Percentiles rank a stretch among this genome's conserved stretches.
Conservation (phyloP, 23 tunicate genomes). For the Ciona savignyi region DNA sequence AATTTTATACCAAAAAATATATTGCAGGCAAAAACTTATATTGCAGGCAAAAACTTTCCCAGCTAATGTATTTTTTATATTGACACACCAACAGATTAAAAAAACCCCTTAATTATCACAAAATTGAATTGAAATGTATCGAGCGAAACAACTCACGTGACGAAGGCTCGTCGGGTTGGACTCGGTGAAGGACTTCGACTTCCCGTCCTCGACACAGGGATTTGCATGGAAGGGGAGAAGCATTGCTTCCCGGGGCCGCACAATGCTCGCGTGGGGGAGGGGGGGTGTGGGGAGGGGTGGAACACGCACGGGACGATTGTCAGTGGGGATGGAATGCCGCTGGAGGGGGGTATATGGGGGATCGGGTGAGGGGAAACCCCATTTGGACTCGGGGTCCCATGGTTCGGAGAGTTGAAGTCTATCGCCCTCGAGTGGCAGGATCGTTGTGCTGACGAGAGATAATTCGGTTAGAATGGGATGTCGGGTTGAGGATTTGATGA, state of each 20-base stretch:
- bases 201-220: slow-evolving; percentile 41
- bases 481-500: no score
- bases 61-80: no score
- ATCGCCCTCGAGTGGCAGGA: slow-evolving; percentile 41
- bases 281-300: slow-evolving; percentile 55
- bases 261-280: slow-evolving; percentile 66
- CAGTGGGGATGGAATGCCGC: slow-evolving; percentile 73
- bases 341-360: slow-evolving; percentile 3
- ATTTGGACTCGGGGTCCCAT: slow-evolving; percentile 26
- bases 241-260: slow-evolving; percentile 79
- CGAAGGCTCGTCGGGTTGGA: slow-evolving; percentile 72
- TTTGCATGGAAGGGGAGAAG: slow-evolving; percentile 87
- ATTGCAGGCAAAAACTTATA: no score
- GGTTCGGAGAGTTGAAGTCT: slow-evolving; percentile 34
- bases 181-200: slow-evolving; percentile 68
- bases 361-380: slow-evolving; percentile 22
- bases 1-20: background rate
- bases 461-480: slow-evolving; percentile 62
- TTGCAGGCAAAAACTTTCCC: no score
- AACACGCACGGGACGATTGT: slow-evolving; percentile 39
- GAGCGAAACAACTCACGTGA: slow-evolving; percentile 44
- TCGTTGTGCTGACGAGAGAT: slow-evolving; percentile 8
- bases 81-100: no score
- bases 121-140: no score
- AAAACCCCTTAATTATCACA: no score